phyloP scores from a whole-genome alignment of 2,888 invertebrate species.

The Folsomia candida region DNA sequence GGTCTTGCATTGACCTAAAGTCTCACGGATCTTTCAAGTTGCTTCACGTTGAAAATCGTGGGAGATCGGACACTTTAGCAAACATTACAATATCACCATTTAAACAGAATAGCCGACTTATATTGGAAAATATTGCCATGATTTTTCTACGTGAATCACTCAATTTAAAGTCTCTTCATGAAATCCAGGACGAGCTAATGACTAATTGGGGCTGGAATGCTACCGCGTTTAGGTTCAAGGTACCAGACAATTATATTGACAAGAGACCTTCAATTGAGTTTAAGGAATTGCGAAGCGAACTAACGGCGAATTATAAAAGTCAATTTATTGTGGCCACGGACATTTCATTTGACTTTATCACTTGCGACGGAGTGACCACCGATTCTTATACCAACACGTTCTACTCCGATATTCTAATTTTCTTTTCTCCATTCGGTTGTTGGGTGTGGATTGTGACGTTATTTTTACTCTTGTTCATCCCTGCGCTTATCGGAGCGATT shows the following conservation, averaged over 20 bases:
- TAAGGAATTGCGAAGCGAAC: background rate
- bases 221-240: background rate
- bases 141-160: background rate
- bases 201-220: background rate
- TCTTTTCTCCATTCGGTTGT: background rate
- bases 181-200: background rate
- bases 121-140: background rate
- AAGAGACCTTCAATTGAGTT: background rate
- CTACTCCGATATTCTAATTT: background rate
- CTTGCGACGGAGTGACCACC: background rate
- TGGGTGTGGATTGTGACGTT: background rate
- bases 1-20: background rate
- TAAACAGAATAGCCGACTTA: background rate
- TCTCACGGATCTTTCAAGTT: background rate
- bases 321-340: background rate
- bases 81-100: background rate
- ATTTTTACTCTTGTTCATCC: background rate
- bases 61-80: background rate
- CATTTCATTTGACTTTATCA: background rate
- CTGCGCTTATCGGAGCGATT: background rate
- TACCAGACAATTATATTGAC: background rate
- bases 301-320: background rate
- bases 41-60: background rate
- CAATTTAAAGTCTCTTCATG: background rate
- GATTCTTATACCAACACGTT: background rate